Evolutionary conservation across 1,140 invertebrate species (phyloP), one percentile per base, ranked within the genome.

Genomic region (Brachionus rubens): DNA sequence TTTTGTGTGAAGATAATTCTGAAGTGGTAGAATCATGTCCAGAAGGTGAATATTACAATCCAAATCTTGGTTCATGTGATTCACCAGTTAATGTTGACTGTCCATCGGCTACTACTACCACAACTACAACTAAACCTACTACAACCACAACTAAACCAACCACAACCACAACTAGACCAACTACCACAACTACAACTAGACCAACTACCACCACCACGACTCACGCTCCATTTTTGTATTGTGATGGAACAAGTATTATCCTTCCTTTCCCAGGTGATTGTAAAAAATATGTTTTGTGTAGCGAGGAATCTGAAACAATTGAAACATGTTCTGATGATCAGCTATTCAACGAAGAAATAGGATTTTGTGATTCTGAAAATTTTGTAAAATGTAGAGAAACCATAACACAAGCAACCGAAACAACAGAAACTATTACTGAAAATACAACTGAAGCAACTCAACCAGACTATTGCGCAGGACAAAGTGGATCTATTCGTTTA

Each of bases 281-380:
- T 40, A n/a, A n/a, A n/a, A 62, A 62, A 41, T 65, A 43, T 43
- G 10, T 65, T 10, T 12, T 30, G 24, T 65, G 59, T 14, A 65
- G 30, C 24, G 12, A 1, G 7, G 19, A 43, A 12, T n/a, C 59
- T 0, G 59, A 43, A 65, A 24, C 21, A 2, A n/a, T 26, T n/a
- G 16, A 43, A 16, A 65, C 12, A n/a, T 65, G 59, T 43, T 21
- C 59, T 65, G 19, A 21, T 41, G 59, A 36, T 3, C 16, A 41
- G 24, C 43, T 41, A 14, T 65, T 65, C 24, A 65, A 65, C 9
- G 36, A 36, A 65, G 40, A 65, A 5, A 12, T 65, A 3, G 14
- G 41, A 28, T 41, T 43, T 26, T 65, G 59, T 43, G 59, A 65
- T 65, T 12, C 24, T 14, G 19, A 24, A 65, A 1, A 21, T 4